These are phyloP conservation scores for Pycnomerus fuliginosus DNA, from an alignment of 2,888 invertebrate species.

Conservation along the genomic window DNA sequence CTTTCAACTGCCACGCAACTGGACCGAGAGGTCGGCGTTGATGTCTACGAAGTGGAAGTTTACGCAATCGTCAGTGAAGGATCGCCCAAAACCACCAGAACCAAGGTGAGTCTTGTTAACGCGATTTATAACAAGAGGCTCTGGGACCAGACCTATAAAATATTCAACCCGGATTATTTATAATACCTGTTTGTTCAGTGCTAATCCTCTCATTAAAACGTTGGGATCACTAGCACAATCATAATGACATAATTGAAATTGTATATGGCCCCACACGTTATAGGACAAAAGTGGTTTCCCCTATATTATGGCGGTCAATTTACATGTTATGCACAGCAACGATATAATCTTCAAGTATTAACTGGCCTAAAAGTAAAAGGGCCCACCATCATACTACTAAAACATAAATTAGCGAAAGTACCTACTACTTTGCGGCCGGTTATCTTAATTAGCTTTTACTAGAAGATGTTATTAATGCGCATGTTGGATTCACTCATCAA, in stretches of 20 bases:
- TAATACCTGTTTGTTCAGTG: constrained; percentile 29
- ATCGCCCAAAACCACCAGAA: constrained; percentile 71
- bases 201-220: constrained; percentile 36
- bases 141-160: constrained; percentile 29
- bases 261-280: constrained; percentile 32
- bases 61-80: constrained; percentile 78
- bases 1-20: constrained; percentile 80
- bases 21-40: constrained; percentile 82
- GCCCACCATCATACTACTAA: too few species aligned
- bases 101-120: constrained; percentile 66
- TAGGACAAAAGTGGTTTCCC: neutral
- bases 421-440: too few species aligned
- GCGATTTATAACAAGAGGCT: constrained; percentile 9
- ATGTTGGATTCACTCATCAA: constrained; percentile 21
- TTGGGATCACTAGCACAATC: constrained; percentile 35
- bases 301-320: constrained; percentile 2
- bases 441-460: constrained; percentile 28
- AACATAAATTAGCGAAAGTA: too few species aligned
- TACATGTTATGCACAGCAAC: too few species aligned
- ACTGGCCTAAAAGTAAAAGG: too few species aligned
- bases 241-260: constrained; percentile 42
- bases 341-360: too few species aligned
- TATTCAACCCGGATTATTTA: constrained; percentile 30
- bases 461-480: constrained; percentile 18
- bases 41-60: constrained; percentile 80